Base-by-base conservation (phyloP, 2,888 invertebrate genomes). In the Mamestra brassicae region DNA sequence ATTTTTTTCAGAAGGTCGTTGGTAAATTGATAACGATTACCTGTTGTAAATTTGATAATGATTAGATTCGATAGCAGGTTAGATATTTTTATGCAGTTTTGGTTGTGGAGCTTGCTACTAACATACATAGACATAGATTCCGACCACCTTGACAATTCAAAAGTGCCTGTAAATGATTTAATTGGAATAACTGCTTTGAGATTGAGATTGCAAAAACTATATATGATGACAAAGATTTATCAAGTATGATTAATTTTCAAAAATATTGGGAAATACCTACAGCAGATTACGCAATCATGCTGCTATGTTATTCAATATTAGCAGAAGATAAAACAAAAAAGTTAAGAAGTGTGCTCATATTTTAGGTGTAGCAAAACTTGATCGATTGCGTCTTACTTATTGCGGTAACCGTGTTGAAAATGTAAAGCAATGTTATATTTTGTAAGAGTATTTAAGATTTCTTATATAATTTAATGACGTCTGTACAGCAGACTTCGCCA, bases 361-460 rank as follows among this genome's bases (percentile, higher is more conserved):
- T 74, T 61, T 52, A 45, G 45, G 50, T 58, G 64, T 61, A 74
- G 52, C 64, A 72, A 55, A 78, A 76, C 62, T 69, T 68, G 84
- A 86, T 86, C 74, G 80, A 87, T 86, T 84, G 70, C 84, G 73
- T 74, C 73, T 71, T 45, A 60, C 66, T 47, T 77, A 73, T 82
- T 86, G 65, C 86, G 70, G 67, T 80, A 66, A 76, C 80, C 73
- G 77, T 81, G 85, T 79, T 79, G 73, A 74, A 87, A 85, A 83
- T 84, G 15, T 87, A 84, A 75, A 71, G 79, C 84, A 83, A 81
- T 76, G 67, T 76, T 75, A 69, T 57, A 87, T 79, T 85, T 87
- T 77, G 81, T 77, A 86, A 86, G 57, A 61, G 38, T 64, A 60
- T 79, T 78, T 78, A 79, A 72, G 70, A 84, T 65, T 52, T 69